A percentile compares a stretch with the other conserved stretches of the same genome.
phyloP scores from a whole-genome alignment of 2,113 vertebrate species.

The Tor tambroides region DNA sequence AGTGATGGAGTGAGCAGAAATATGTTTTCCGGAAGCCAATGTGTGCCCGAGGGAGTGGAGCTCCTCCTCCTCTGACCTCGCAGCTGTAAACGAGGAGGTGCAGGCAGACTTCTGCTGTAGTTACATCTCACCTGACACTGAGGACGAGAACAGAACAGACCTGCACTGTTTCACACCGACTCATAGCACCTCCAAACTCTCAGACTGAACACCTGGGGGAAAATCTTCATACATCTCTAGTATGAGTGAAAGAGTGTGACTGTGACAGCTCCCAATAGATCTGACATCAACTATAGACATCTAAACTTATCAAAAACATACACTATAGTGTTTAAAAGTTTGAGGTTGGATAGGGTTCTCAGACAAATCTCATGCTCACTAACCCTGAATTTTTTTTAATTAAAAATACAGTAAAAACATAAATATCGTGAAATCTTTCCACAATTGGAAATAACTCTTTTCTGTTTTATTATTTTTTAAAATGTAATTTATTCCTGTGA shows the following conservation, averaged over 20 bases:
- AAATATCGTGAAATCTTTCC: no score
- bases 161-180: neutral
- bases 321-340: neutral
- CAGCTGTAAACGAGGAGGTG: conserved; percentile 23
- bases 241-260: neutral
- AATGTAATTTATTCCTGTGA: no score
- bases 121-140: conserved; percentile 13
- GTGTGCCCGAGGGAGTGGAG: conserved; percentile 11
- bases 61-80: conserved; percentile 21
- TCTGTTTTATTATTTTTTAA: no score
- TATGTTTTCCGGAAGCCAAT: conserved; percentile 5
- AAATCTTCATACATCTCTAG: neutral
- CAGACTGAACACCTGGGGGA: neutral
- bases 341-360: neutral
- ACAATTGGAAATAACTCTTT: no score
- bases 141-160: neutral
- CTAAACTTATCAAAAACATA: neutral
- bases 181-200: neutral
- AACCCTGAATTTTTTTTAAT: neutral
- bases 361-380: neutral
- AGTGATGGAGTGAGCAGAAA: conserved; percentile 18
- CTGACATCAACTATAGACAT: neutral
- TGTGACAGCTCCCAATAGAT: neutral
- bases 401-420: neutral
- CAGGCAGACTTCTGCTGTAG: conserved; percentile 1